These are phyloP conservation scores for Diceros bicornis DNA, from an alignment of 2,797 vertebrate genomes.

Conservation along the genomic window DNA sequence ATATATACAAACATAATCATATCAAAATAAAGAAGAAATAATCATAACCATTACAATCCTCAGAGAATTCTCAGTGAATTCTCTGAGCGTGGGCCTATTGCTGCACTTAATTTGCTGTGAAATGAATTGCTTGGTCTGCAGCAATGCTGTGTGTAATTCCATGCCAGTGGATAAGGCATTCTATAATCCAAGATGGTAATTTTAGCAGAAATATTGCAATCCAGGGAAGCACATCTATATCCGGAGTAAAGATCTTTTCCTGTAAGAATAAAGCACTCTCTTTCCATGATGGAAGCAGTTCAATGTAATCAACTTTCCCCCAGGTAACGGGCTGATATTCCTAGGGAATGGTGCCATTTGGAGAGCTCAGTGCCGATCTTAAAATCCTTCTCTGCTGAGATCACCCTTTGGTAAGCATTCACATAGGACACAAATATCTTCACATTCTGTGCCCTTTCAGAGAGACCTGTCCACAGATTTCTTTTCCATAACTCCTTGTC, in stretches of 20 bases:
- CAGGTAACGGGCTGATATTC: background rate
- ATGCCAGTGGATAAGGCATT: background rate
- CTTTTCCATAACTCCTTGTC: background rate
- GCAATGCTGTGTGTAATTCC: background rate
- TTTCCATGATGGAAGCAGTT: background rate
- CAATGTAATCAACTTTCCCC: background rate
- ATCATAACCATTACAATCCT: background rate
- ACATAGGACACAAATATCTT: background rate
- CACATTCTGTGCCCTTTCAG: background rate
- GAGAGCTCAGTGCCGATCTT: background rate
- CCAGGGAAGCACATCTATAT: background rate
- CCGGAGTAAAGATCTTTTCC: background rate
- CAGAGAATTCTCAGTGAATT: background rate
- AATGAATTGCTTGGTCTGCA: background rate
- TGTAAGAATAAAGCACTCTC: background rate
- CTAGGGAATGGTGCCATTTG: background rate
- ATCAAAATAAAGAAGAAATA: background rate
- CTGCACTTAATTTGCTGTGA: background rate
- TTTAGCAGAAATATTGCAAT: background rate
- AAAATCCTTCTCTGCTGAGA: background rate
- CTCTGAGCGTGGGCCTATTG: background rate
- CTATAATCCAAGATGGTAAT: background rate
- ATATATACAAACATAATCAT: background rate
- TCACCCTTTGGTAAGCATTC: background rate
- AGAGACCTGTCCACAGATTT: background rate